A percentile compares a stretch with the other conserved stretches of the same genome.
Evolutionary conservation across 92 coral and sea anemone species (phyloP).

Genomic region (Heteractis magnifica): DNA sequence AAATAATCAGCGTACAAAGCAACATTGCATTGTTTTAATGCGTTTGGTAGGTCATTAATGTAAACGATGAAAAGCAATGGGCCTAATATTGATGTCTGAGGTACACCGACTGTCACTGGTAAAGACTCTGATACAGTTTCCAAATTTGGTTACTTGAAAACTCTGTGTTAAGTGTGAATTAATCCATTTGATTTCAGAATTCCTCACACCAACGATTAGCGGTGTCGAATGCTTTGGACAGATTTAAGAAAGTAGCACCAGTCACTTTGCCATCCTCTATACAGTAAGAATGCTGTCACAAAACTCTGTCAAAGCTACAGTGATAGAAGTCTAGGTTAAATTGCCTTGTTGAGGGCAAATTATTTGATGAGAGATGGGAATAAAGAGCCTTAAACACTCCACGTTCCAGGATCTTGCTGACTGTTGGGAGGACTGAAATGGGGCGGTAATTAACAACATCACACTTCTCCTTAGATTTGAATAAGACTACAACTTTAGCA

Average conservation of each 20-base stretch:
- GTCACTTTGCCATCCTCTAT: too few relatives aligned
- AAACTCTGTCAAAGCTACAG: too few relatives aligned
- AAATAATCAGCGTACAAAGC: background rate
- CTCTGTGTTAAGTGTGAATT: background rate
- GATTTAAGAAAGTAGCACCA: conserved; percentile 5
- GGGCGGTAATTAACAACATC: too few relatives aligned
- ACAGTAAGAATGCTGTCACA: too few relatives aligned
- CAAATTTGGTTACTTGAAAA: background rate
- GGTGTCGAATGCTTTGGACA: background rate
- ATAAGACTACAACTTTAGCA: too few relatives aligned
- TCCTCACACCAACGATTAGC: background rate
- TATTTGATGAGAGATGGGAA: too few relatives aligned
- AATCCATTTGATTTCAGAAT: background rate
- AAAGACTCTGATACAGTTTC: background rate
- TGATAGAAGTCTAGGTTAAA: too few relatives aligned
- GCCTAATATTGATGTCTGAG: background rate
- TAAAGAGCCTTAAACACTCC: too few relatives aligned
- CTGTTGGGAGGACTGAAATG: too few relatives aligned
- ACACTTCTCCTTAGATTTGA: too few relatives aligned
- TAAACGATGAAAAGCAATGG: conserved; percentile 1
- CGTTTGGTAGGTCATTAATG: background rate
- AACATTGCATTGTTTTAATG: background rate
- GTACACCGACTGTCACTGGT: background rate
- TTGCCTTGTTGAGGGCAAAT: too few relatives aligned
- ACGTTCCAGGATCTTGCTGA: too few relatives aligned